Evolutionary conservation across 1,140 invertebrate species (phyloP).

Genomic region (Pseudomyrmex concolor): DNA sequence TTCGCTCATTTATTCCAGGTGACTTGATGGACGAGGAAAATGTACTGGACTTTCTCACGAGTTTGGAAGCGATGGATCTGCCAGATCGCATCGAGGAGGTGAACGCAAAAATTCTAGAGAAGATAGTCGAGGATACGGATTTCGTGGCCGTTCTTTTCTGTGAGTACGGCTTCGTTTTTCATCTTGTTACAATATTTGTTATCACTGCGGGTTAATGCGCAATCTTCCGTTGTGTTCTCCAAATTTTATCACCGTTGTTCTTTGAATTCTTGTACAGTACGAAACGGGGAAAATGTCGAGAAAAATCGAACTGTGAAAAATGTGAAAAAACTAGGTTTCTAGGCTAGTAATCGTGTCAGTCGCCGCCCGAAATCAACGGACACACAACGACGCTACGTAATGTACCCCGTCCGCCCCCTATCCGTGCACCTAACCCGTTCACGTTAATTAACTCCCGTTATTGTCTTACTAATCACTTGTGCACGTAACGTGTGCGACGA

Average conservation of each 20-base stretch:
- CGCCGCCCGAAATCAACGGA: constrained; percentile 16
- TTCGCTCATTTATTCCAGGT: constrained; percentile 85
- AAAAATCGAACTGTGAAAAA: too few species aligned
- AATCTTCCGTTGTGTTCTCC: too few species aligned
- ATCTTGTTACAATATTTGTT: too few species aligned
- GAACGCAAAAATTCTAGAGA: constrained; percentile 94
- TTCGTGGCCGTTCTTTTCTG: constrained; percentile 97
- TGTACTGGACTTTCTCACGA: constrained; percentile 96
- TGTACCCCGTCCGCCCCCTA: not conserved
- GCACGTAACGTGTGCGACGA: constrained; percentile 38
- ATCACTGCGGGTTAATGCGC: too few species aligned
- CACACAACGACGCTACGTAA: constrained; percentile 39
- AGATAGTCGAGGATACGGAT: constrained; percentile 96
- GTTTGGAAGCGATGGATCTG: constrained; percentile 96
- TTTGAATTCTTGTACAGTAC: not conserved
- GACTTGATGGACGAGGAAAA: constrained; percentile 97
- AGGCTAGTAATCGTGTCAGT: constrained; percentile 25
- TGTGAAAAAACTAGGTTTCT: constrained; percentile 24
- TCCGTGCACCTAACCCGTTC: constrained; percentile 1
- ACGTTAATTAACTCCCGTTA: constrained; percentile 11
- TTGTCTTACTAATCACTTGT: constrained; percentile 42
- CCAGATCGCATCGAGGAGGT: constrained; percentile 98
- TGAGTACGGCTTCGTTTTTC: constrained; percentile 87
- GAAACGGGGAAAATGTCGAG: not conserved
- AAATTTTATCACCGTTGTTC: too few species aligned